Conservation (phyloP, 2,797 vertebrate genomes). For the Myotis findleyi region DNA sequence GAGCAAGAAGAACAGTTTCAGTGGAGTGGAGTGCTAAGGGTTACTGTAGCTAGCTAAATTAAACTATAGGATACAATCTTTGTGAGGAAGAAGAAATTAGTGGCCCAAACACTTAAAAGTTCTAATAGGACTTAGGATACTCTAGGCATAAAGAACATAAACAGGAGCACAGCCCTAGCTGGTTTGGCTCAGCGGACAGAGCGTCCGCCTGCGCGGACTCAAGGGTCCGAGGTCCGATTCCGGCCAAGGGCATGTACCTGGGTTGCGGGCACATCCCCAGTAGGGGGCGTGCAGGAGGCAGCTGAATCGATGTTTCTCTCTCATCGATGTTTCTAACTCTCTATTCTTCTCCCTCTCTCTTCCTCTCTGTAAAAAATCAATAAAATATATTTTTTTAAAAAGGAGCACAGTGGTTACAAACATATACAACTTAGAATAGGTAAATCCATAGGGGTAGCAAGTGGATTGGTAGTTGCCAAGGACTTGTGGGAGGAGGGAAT, state of each 20-base stretch:
- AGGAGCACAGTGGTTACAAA: constrained; percentile 16
- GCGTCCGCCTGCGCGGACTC: no score
- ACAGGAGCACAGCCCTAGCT: background rate
- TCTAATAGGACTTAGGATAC: constrained; percentile 10
- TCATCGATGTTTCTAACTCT: no score
- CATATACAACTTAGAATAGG: background rate
- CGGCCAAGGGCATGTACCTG: no score
- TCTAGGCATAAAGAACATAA: constrained; percentile 10
- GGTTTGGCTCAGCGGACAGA: no score
- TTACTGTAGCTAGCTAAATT: background rate
- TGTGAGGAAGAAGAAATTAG: background rate
- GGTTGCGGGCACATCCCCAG: no score
- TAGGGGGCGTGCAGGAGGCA: no score
- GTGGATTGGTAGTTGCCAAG: background rate
- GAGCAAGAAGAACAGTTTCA: background rate
- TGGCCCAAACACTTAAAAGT: background rate
- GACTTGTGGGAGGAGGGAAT: background rate
- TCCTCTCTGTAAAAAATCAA: no score
- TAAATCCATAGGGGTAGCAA: background rate
- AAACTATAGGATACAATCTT: background rate
- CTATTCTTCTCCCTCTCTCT: no score
- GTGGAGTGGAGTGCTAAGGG: background rate
- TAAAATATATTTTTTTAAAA: no score
- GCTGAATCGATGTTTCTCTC: no score
- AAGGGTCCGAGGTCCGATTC: no score